Evolutionary conservation across 2,888 invertebrate species (phyloP), one percentile per base, ranked within the genome.

Genomic region (Eupithecia pulchellata): DNA sequence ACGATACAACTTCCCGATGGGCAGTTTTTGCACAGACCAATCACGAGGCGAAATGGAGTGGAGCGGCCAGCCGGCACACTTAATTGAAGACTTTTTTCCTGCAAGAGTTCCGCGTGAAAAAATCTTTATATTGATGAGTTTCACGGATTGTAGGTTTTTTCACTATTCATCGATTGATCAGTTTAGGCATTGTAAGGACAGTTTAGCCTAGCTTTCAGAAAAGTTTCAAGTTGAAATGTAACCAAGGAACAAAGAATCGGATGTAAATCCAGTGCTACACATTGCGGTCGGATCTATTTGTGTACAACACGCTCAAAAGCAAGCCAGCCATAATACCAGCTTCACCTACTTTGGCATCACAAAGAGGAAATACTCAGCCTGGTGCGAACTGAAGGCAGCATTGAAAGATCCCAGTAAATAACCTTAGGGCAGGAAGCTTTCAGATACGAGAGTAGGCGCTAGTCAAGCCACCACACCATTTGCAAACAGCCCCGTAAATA

Each of bases 11-110:
- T 91, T 92, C 92, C 92, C 87, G 77, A 75, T 79, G 76, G 68
- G 64, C 60, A 64, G 83, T 90, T 91, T 91, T 90, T 90, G 83
- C 78, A 27, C 72, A 72, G 73, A 72, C 74, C 90, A 90, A 91
- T 91, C 90, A 88, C 76, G 68, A 68, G 75, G 81, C 79, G 87
- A 91, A 92, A 86, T 91, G 89, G 91, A 91, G 88, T 91, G 89
- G 70, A 60, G 52, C 66, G 79, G 79, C n/a, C 58, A 30, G 58
- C 58, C 30, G 30, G 30, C 84, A 69, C 72, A 71, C 75, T 86
- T 89, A 89, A 91, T 91, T 90, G 86, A 83, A 73, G 72, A 75
- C 75, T 86, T 88, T 90, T 88, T 89, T 58, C 82, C 79, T 71
- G 60, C 47, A 66, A 60, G 68, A 82, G 85, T 91, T 91, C 87